phyloP scores from a whole-genome alignment of 2,888 invertebrate species.

The Amiota mariae region DNA sequence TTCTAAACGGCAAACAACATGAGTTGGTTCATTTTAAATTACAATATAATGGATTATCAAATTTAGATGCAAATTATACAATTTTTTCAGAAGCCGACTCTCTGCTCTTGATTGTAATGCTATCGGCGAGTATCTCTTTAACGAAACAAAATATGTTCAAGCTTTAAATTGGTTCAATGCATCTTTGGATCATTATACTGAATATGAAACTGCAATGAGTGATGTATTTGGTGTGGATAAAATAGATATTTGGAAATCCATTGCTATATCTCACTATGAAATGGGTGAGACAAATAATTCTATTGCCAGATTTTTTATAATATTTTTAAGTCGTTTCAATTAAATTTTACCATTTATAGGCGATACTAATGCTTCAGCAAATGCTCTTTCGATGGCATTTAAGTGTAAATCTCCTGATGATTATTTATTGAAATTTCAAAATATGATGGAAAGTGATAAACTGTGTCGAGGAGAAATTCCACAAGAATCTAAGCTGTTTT shows the following conservation, averaged over 20 bases:
- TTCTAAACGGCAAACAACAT: slow-evolving; percentile 84
- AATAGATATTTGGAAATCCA: background rate
- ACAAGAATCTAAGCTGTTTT: slow-evolving; percentile 34
- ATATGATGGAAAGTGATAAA: slow-evolving; percentile 33
- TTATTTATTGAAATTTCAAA: background rate
- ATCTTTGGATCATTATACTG: slow-evolving; percentile 36
- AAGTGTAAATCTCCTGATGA: background rate
- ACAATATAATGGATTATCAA: background rate
- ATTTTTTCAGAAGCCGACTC: background rate
- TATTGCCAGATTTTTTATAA: too few species aligned
- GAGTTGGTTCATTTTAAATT: slow-evolving; percentile 74
- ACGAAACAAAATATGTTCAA: background rate
- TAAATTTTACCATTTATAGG: too few species aligned
- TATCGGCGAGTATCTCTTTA: slow-evolving; percentile 37
- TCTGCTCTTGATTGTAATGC: slow-evolving; percentile 45
- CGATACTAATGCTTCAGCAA: background rate
- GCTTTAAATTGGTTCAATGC: slow-evolving; percentile 43
- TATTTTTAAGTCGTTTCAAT: too few species aligned
- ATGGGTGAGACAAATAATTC: too few species aligned
- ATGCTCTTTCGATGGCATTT: slow-evolving; percentile 15
- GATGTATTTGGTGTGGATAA: background rate
- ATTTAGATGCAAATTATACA: background rate
- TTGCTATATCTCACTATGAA: background rate
- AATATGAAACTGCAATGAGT: background rate
- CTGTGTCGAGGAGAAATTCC: slow-evolving; percentile 10